A percentile compares a stretch with the other conserved stretches of the same genome.
Conservation (phyloP, 2,797 vertebrate genomes). For the Aldrovandia affinis region DNA sequence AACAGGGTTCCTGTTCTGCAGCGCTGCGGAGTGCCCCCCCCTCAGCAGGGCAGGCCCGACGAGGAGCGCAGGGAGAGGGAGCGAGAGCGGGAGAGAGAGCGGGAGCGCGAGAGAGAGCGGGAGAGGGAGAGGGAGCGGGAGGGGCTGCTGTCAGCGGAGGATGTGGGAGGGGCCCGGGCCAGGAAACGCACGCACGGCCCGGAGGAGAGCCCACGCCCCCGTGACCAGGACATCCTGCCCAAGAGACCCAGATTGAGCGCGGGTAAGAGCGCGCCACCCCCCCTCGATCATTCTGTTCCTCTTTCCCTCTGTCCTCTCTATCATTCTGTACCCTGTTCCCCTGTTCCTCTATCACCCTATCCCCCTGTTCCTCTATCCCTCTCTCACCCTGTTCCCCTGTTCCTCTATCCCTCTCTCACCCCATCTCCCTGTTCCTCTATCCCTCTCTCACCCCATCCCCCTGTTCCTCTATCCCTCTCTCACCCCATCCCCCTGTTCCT, state of each 20-base stretch:
- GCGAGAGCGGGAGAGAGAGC: neutral
- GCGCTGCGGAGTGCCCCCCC: conserved; percentile 57
- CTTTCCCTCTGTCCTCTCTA: neutral
- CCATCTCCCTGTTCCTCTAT: too few species aligned
- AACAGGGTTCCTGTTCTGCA: conserved; percentile 75
- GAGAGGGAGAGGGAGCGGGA: conserved; percentile 13
- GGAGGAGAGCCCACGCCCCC: conserved; percentile 49
- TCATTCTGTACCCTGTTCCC: too few species aligned
- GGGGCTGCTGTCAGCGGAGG: neutral
- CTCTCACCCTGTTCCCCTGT: too few species aligned
- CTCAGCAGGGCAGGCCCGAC: conserved; percentile 41
- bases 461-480: too few species aligned
- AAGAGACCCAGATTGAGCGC: conserved; percentile 77
- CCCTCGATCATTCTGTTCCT: neutral
- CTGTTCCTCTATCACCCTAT: too few species aligned
- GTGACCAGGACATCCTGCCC: conserved; percentile 66
- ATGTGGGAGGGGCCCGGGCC: conserved; percentile 62
- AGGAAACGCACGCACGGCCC: conserved; percentile 83
- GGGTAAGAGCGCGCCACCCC: conserved; percentile 48
- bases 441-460: too few species aligned
- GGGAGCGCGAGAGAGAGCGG: neutral
- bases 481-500: too few species aligned
- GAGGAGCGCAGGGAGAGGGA: neutral
- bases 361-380: too few species aligned
- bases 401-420: too few species aligned